Evolutionary conservation across 1,140 invertebrate genomes (phyloP).

Genomic region (Eumeta japonica): DNA sequence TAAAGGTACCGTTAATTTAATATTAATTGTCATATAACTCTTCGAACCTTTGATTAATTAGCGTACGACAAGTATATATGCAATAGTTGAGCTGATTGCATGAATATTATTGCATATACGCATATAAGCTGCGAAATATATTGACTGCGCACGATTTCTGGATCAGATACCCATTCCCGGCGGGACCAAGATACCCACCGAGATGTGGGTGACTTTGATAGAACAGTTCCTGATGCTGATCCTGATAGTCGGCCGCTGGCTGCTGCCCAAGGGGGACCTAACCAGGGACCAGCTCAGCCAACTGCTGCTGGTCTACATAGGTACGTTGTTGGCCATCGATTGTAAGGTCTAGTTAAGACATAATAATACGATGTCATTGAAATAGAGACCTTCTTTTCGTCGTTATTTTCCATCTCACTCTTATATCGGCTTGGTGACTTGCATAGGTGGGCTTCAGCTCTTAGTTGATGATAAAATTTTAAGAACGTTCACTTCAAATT

Average conservation of each 20-base stretch:
- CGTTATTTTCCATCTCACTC: neutral
- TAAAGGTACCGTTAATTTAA: too few species aligned
- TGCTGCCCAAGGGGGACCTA: conserved; percentile 86
- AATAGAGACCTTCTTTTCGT: neutral
- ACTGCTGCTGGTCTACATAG: conserved; percentile 82
- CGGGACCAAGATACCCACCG: conserved; percentile 64
- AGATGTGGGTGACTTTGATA: conserved; percentile 82
- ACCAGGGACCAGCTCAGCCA: conserved; percentile 89
- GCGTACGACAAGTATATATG: too few species aligned
- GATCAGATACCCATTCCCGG: conserved; percentile 61
- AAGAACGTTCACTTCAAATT: too few species aligned
- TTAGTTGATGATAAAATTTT: too few species aligned
- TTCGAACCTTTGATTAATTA: too few species aligned
- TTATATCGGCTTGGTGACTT: neutral
- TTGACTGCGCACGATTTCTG: too few species aligned
- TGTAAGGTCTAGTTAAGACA: too few species aligned
- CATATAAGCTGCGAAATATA: too few species aligned
- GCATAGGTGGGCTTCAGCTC: too few species aligned
- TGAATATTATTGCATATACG: too few species aligned
- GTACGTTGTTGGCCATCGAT: conserved; percentile 36
- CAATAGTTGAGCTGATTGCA: too few species aligned
- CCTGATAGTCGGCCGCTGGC: conserved; percentile 84
- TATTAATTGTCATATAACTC: too few species aligned
- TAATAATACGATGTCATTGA: conserved; percentile 5
- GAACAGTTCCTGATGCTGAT: conserved; percentile 88